Conservation (phyloP, 2,113 vertebrate species). For the Misgurnus anguillicaudatus region DNA sequence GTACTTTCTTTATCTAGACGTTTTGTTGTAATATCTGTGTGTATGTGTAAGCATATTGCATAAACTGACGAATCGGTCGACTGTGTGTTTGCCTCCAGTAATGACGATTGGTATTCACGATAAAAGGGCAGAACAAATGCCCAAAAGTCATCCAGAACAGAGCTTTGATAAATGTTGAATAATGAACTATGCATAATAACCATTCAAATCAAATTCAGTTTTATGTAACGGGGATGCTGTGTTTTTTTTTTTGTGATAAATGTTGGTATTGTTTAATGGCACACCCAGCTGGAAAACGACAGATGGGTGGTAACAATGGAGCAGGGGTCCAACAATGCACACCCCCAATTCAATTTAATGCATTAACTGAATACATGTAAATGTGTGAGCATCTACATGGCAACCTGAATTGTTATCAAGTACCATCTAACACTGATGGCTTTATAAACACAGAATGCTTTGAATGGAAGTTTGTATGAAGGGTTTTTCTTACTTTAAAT, state of each 20-base stretch:
- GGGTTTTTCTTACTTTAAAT: neutral
- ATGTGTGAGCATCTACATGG: neutral
- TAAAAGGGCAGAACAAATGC: neutral
- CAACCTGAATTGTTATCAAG: no score
- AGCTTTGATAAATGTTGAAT: neutral
- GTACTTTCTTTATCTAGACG: neutral
- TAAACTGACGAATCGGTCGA: no score
- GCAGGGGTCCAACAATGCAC: conserved; percentile 28
- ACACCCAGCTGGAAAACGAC: conserved; percentile 8
- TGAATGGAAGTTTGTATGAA: neutral
- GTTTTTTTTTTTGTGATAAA: neutral
- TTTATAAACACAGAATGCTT: neutral
- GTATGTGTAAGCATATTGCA: neutral
- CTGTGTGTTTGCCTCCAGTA: neutral
- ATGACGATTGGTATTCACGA: neutral
- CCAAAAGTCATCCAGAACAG: neutral
- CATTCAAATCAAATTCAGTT: neutral
- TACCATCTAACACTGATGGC: no score
- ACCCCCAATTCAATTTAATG: neutral
- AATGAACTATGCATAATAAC: neutral
- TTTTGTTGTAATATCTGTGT: neutral
- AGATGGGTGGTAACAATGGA: conserved; percentile 19
- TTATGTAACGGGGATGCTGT: neutral
- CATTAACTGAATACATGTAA: neutral
- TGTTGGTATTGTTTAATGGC: neutral